Evolutionary conservation across 2,888 invertebrate genomes (phyloP).

Genomic region (Scaptomyza parva): DNA sequence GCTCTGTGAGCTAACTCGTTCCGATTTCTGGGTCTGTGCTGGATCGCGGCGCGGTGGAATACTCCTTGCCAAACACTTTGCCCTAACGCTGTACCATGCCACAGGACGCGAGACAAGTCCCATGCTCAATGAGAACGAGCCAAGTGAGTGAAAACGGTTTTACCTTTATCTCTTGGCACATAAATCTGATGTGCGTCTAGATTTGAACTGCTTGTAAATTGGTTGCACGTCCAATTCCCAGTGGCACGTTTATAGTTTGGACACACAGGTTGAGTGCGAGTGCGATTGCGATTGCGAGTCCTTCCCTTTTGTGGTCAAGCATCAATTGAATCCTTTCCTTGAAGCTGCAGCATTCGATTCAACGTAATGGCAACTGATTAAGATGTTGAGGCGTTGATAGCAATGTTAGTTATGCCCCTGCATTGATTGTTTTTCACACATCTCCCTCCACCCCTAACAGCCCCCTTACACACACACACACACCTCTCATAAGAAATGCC

Average conservation of each 20-base stretch:
- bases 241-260: slow-evolving; percentile 62
- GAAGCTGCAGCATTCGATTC: slow-evolving; percentile 25
- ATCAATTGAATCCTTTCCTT: slow-evolving; percentile 70
- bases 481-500: slow-evolving; percentile 15
- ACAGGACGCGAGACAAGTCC: slow-evolving; percentile 87
- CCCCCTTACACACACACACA: background rate
- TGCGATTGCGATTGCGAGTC: no score
- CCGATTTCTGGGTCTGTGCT: slow-evolving; percentile 87
- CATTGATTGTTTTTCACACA: slow-evolving; percentile 70
- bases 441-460: no score
- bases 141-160: slow-evolving; percentile 79
- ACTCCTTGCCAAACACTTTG: slow-evolving; percentile 87
- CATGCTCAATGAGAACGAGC: slow-evolving; percentile 86
- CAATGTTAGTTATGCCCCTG: slow-evolving; percentile 67
- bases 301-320: slow-evolving; percentile 68
- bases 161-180: slow-evolving; percentile 54
- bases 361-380: slow-evolving; percentile 77
- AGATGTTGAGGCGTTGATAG: slow-evolving; percentile 68
- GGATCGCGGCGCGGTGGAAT: slow-evolving; percentile 86
- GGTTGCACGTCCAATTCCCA: slow-evolving; percentile 72
- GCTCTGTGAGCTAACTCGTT: slow-evolving; percentile 87
- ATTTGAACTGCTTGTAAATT: slow-evolving; percentile 74
- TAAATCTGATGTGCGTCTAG: slow-evolving; percentile 67
- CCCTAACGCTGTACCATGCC: slow-evolving; percentile 87
- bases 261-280: slow-evolving; percentile 4